Evolutionary conservation across 2,113 vertebrate genomes (phyloP).

Genomic region (Siniperca knerii): DNA sequence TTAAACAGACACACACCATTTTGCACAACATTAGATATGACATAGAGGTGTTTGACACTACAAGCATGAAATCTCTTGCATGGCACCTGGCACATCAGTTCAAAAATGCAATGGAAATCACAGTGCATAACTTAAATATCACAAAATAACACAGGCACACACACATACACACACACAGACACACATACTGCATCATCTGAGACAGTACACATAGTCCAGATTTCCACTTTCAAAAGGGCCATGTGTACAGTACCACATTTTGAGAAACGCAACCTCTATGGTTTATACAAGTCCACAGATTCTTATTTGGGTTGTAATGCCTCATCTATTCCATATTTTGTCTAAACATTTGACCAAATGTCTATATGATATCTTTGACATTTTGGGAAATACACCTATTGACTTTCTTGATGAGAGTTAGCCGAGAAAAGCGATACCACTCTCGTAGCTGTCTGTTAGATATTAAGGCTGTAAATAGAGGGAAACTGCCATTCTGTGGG

Average conservation of each 20-base stretch:
- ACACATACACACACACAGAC: background rate
- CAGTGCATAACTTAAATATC: constrained; percentile 64
- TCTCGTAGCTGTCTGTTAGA: background rate
- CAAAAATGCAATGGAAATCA: constrained; percentile 46
- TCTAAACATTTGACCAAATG: constrained; percentile 1
- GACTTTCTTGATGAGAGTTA: background rate
- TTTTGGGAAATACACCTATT: background rate
- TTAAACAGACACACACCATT: constrained; percentile 20
- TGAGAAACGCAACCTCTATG: constrained; percentile 38
- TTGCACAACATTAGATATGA: constrained; percentile 29
- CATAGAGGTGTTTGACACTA: constrained; percentile 26
- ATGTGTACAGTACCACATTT: constrained; percentile 22
- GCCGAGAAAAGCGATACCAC: background rate
- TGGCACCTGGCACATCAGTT: constrained; percentile 44
- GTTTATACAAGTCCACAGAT: constrained; percentile 20
- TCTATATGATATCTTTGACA: background rate
- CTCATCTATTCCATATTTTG: constrained; percentile 3
- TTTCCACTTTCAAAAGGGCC: constrained; percentile 23
- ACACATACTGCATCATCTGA: constrained; percentile 28
- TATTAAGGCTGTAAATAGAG: background rate
- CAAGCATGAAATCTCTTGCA: constrained; percentile 34
- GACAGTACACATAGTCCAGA: constrained; percentile 2
- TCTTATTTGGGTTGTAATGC: constrained; percentile 4
- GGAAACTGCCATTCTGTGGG: background rate
- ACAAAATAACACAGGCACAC: constrained; percentile 5